Base-by-base conservation (phyloP, 2,888 invertebrate species). In the Ctenicera cuprea region DNA sequence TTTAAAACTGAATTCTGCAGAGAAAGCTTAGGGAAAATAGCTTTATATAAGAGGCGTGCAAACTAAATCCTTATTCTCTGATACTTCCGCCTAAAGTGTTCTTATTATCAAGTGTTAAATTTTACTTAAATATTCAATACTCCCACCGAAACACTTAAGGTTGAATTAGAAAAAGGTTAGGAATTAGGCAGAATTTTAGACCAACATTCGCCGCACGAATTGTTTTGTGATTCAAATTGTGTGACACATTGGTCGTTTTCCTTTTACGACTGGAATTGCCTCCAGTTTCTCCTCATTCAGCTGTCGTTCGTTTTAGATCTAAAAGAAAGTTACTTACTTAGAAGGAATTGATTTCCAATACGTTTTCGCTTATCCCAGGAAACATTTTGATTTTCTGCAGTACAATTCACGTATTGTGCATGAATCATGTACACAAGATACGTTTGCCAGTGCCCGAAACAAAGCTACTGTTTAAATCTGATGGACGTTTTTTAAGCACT, bases 1-100 rank as follows among this genome's bases (percentile, higher is more conserved):
- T 72, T 68, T 76, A 64, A 76, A 75, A 76, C 72, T 63, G 64
- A 70, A 66, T 73, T 65, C 57, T 64, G 72, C 48, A 20, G 45
- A 45, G 62, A 43, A 26, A 26, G 62, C 62, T 59, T 59, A 59
- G 18, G 41, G 59, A 38, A 59, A 59, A 59, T 20, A 38, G 41
- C 59, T 59, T 38, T 38, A 41, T 59, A 59, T 38, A 18, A 59
- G 50, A 22, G 50, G 26, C 22, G 50, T 50, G 22, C 12, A 50
- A 50, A 57, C 33, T 57, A 57, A 57, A 57, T 57, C 20, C 50
- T 33, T 14, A n/a, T 14, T 16, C 43, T 16, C 8, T 8, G n/a
- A 1, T 8, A 43, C 43, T 43, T n/a, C 16, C 43, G n/a, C 43
- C 14, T 16, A 16, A 12, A 43, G 16, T 11, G 4, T 18, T 48